Evolutionary conservation across 2,888 invertebrate species (phyloP).

Genomic region (Itoplectis maculator): DNA sequence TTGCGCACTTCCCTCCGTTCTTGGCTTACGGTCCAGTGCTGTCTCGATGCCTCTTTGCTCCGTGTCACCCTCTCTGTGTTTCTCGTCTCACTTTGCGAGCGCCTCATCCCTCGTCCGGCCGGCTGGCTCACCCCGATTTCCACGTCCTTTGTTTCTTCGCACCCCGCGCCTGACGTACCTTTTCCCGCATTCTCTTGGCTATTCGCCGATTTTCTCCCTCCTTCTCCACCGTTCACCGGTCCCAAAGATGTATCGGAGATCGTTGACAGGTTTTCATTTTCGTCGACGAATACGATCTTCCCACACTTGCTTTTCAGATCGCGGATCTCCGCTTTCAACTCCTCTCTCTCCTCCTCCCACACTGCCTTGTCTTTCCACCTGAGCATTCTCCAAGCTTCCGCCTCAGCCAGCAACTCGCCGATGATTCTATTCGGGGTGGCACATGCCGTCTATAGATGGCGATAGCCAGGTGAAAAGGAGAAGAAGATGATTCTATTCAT

Average conservation of each 20-base stretch:
- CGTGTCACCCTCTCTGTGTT: background rate
- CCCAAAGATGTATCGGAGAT: slow-evolving; percentile 6
- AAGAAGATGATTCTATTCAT: slow-evolving; percentile 33
- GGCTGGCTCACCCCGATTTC: background rate
- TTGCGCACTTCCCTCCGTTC: background rate
- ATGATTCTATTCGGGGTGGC: slow-evolving; percentile 27
- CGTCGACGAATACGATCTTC: background rate
- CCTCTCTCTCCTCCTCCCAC: slow-evolving; percentile 13
- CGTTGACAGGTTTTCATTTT: background rate
- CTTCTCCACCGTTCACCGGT: background rate
- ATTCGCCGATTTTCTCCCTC: background rate
- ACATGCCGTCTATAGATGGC: too few species aligned
- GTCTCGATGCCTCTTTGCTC: background rate
- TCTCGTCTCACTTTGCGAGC: background rate
- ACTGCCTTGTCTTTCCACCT: background rate
- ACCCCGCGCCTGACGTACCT: background rate
- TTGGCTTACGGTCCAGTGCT: background rate
- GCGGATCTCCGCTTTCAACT: background rate
- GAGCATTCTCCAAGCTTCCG: slow-evolving; percentile 17
- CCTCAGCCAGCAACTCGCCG: background rate
- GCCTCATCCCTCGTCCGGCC: background rate
- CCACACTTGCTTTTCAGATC: background rate
- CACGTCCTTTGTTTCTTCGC: background rate
- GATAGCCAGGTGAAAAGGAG: too few species aligned
- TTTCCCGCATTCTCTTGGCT: background rate